A percentile compares a stretch with the other conserved stretches of the same genome.
Conservation (phyloP, 2,797 vertebrate genomes). For the Chloroceryle inda region DNA sequence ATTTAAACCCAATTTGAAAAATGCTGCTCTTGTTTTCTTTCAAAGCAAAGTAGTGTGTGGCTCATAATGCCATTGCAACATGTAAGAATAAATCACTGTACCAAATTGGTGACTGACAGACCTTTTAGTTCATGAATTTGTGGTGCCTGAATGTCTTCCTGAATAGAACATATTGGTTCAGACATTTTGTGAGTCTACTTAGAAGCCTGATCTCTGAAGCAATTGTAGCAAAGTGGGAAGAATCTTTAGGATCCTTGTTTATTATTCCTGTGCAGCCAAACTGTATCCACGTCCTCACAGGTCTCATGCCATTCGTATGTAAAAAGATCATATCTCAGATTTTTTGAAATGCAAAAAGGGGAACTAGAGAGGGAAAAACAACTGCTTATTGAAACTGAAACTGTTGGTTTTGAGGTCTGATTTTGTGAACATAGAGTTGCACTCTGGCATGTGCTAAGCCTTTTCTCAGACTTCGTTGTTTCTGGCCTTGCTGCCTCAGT, state of each 20-base stretch:
- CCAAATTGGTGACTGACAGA: conserved; percentile 18
- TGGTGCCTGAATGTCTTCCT: background rate
- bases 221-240: background rate
- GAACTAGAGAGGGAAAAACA: background rate
- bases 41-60: background rate
- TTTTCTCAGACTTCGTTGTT: background rate
- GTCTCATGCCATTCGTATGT: background rate
- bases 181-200: background rate
- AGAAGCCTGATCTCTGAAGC: background rate
- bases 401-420: background rate
- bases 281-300: background rate
- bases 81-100: conserved; percentile 19
- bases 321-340: background rate
- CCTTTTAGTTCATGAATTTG: background rate
- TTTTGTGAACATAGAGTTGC: background rate
- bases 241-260: background rate
- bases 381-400: background rate
- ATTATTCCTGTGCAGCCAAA: background rate
- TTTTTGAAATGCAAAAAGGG: background rate
- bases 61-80: background rate
- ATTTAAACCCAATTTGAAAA: conserved; percentile 35
- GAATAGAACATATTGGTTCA: background rate
- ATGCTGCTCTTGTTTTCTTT: conserved; percentile 19
- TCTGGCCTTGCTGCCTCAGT: background rate
- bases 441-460: background rate